Base-by-base conservation (phyloP, 2,888 invertebrate species). In the Melieria omissa region DNA sequence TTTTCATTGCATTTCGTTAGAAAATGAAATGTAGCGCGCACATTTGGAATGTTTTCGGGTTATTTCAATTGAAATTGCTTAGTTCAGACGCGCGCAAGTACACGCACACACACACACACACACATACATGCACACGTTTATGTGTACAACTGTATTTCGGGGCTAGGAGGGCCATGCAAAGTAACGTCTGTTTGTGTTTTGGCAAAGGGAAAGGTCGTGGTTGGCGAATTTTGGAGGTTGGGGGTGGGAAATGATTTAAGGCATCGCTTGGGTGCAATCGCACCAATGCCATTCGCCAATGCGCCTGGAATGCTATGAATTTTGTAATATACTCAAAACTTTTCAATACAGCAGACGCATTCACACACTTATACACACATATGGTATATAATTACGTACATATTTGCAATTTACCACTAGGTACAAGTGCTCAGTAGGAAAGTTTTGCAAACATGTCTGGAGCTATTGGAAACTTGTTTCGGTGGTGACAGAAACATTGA, bases 21-120 rank as follows among this genome's bases (percentile, higher is more conserved):
- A 29, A 29, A 29, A 29, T 29, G 29, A 29, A 29, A 29, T 29
- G 29, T 29, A 29, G 29, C 29, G 29, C 29, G 71, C 67, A 72
- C 70, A 72, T 72, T 70, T 67, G 75, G 71, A 75, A 73, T 73
- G 70, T 75, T 73, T 65, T 69, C 46, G 68, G 69, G 69, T 73
- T 75, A 71, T 71, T 74, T 73, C 72, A 73, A 75, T 75, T 73
- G 73, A 73, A 75, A 75, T 70, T 75, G 73, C 73, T 73, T 70
- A 72, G 65, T 73, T 71, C n/a, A 12, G 55, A 10, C 42, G n/a
- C 42, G 41, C n/a, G 12, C 12, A 49, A 44, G 47, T 41, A 14
- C 44, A 41, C 4, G 42, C 8, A 62, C 29, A 29, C 29, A 52
- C 44, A 57, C 29, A 54, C 14, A 54, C 45, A 3, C 10, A 46